phyloP scores from a whole-genome alignment of 1,140 invertebrate species.

The Drosophila tristis region DNA sequence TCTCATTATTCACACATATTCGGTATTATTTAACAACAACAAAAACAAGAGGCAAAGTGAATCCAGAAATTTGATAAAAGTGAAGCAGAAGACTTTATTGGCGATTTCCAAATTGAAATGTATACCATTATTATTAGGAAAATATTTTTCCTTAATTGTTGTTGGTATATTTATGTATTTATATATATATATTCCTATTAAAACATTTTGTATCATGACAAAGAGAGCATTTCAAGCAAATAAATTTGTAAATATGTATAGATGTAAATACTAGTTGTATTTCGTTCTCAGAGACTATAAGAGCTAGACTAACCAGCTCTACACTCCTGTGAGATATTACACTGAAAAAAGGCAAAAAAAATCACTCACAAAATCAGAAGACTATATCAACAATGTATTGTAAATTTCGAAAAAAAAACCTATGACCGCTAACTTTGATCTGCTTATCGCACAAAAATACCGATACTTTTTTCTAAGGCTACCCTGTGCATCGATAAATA shows the following conservation, averaged over 20 bases:
- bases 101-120: slow-evolving; percentile 55
- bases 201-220: slow-evolving; percentile 72
- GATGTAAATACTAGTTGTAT: slow-evolving; percentile 24
- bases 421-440: background rate
- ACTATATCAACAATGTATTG: no score
- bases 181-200: slow-evolving; percentile 69
- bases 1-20: slow-evolving; percentile 62
- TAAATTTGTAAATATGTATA: slow-evolving; percentile 80
- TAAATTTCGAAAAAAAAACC: no score
- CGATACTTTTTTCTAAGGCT: no score
- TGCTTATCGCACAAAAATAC: no score
- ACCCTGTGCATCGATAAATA: no score
- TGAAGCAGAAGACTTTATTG: slow-evolving; percentile 33
- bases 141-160: slow-evolving; percentile 57
- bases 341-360: no score
- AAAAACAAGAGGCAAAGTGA: slow-evolving; percentile 48
- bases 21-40: slow-evolving; percentile 58
- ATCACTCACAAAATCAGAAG: no score
- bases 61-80: slow-evolving; percentile 33
- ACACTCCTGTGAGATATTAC: no score
- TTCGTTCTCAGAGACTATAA: no score
- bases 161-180: slow-evolving; percentile 63
- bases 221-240: slow-evolving; percentile 65
- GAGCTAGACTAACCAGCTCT: no score
- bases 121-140: slow-evolving; percentile 58